Conservation (phyloP, 1,140 invertebrate genomes). For the Drosophila obscura region DNA sequence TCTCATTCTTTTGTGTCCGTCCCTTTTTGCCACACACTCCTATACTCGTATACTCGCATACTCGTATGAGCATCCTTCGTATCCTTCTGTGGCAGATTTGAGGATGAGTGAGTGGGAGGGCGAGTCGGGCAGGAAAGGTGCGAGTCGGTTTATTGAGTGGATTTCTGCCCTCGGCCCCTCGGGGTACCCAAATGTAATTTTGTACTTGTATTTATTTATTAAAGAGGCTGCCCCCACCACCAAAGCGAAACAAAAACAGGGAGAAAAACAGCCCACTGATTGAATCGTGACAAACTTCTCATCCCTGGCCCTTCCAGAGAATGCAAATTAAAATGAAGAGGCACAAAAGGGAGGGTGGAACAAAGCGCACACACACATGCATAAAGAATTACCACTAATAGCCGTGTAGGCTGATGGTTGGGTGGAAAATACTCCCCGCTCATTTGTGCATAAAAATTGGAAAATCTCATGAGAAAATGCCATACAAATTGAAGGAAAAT, state of each 20-base stretch:
- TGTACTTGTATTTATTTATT: slow-evolving; percentile 77
- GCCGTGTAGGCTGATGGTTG: slow-evolving; percentile 1
- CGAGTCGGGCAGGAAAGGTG: neutral
- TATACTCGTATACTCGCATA: too few relatives aligned
- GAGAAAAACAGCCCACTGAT: slow-evolving; percentile 66
- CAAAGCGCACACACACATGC: slow-evolving; percentile 26
- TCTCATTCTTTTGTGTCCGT: slow-evolving; percentile 7
- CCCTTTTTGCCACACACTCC: neutral
- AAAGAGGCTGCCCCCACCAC: slow-evolving; percentile 36
- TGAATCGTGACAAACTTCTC: slow-evolving; percentile 75
- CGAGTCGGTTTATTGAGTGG: slow-evolving; percentile 39
- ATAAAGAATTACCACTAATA: slow-evolving; percentile 60
- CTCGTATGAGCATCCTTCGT: slow-evolving; percentile 32
- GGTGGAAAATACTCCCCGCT: neutral
- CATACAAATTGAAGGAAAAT: slow-evolving; percentile 33
- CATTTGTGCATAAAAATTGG: slow-evolving; percentile 36
- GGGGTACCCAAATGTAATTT: slow-evolving; percentile 73
- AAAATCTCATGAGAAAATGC: slow-evolving; percentile 48
- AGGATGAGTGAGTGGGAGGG: neutral
- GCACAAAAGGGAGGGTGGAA: slow-evolving; percentile 12
- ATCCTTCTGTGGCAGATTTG: neutral
- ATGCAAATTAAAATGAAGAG: slow-evolving; percentile 73
- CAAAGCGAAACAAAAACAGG: slow-evolving; percentile 15
- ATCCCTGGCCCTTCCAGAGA: slow-evolving; percentile 36
- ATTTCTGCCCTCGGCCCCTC: slow-evolving; percentile 50